Conservation (phyloP, 92 coral and sea anemone species). For the Heliopora coerulea region DNA sequence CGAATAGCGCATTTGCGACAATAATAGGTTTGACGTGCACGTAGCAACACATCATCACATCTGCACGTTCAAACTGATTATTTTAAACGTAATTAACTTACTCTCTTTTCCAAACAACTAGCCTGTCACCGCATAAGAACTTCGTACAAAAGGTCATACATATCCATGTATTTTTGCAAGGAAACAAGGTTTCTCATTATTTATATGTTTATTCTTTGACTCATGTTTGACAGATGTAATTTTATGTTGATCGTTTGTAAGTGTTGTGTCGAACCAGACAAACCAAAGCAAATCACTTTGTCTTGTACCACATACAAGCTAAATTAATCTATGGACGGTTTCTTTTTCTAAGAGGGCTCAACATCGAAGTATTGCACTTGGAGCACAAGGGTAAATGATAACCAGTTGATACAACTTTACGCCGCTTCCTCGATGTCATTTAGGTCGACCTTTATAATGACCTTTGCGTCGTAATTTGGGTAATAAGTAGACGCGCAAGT, state of each 20-base stretch:
- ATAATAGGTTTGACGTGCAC: neutral
- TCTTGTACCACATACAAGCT: no score
- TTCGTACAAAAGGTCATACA: neutral
- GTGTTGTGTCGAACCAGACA: neutral
- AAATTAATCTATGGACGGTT: no score
- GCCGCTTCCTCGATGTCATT: no score
- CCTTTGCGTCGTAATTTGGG: no score
- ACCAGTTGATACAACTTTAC: no score
- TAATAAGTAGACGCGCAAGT: no score
- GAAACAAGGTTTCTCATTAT: neutral
- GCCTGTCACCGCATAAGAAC: conserved; percentile 25
- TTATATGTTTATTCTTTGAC: neutral
- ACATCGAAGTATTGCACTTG: no score
- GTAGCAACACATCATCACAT: conserved; percentile 1
- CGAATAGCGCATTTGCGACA: neutral
- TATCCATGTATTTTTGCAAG: neutral
- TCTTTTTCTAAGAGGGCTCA: no score
- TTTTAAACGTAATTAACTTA: conserved; percentile 27
- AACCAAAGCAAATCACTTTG: neutral
- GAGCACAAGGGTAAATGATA: no score
- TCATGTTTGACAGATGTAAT: conserved; percentile 15
- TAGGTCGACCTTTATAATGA: no score
- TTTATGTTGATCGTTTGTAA: no score
- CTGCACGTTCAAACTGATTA: conserved; percentile 15
- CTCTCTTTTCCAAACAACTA: neutral